A percentile compares a stretch with the other conserved stretches of the same genome.
These are phyloP conservation scores for Chunga burmeisteri DNA, from an alignment of 2,113 vertebrate genomes.

Conservation along the genomic window DNA sequence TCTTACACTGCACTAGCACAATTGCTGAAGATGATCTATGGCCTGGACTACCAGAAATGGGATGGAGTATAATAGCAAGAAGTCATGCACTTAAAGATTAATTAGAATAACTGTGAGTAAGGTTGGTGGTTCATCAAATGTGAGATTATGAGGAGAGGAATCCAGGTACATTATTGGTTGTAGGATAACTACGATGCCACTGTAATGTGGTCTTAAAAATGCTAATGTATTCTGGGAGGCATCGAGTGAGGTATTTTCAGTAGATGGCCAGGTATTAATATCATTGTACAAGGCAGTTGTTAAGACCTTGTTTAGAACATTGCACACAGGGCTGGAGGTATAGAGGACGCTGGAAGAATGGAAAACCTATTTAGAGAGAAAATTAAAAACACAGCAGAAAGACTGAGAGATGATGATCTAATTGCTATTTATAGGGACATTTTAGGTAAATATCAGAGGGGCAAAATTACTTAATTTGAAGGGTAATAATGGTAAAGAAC, in stretches of 20 bases:
- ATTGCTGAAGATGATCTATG: conserved; percentile 1
- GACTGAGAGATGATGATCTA: not conserved
- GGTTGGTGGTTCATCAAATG: conserved; percentile 11
- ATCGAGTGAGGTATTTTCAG: conserved; percentile 29
- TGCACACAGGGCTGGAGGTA: not conserved
- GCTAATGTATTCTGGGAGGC: conserved; percentile 55
- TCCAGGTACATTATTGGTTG: not conserved
- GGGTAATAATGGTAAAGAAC: not conserved
- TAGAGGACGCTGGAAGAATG: not conserved
- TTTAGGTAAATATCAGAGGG: not conserved
- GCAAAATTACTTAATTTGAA: not conserved
- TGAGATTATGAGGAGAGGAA: conserved; percentile 18
- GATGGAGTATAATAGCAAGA: conserved; percentile 11
- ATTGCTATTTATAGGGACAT: not conserved
- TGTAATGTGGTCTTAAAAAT: conserved; percentile 50
- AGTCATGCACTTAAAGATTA: conserved; percentile 58
- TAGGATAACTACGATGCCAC: not conserved
- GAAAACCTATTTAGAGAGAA: conserved; percentile 7
- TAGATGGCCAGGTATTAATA: not conserved
- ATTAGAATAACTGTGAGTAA: not conserved
- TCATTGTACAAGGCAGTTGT: not conserved
- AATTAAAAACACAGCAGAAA: conserved; percentile 12
- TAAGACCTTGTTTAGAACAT: conserved; percentile 35
- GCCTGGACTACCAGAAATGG: not conserved
- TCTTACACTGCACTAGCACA: not conserved